Evolutionary conservation across 2,113 vertebrate genomes (phyloP).

Genomic region (Dromiciops gliroides): DNA sequence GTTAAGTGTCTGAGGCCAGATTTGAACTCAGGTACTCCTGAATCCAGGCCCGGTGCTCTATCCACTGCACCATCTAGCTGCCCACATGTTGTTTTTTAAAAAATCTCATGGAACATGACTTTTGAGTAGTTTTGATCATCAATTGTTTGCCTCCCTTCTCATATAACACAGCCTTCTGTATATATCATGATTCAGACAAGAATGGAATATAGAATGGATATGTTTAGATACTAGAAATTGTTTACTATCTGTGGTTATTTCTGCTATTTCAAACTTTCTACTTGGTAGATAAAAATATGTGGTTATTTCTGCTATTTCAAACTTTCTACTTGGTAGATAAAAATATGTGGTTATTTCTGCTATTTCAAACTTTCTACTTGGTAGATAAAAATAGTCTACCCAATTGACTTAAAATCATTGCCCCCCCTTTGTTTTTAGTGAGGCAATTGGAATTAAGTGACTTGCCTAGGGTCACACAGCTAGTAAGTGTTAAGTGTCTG

Average conservation of each 20-base stretch:
- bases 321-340: constrained; percentile 23
- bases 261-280: constrained; percentile 29
- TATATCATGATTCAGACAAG: constrained; percentile 38
- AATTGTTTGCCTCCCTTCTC: constrained; percentile 17
- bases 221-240: neutral
- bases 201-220: neutral
- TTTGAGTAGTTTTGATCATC: neutral
- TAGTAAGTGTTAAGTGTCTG: too few relatives aligned
- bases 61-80: too few relatives aligned
- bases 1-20: too few relatives aligned
- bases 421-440: too few relatives aligned
- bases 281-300: neutral
- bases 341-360: neutral
- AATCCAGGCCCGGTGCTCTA: too few relatives aligned
- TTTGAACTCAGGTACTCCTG: too few relatives aligned
- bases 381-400: neutral
- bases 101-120: neutral
- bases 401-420: neutral
- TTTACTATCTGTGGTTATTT: constrained; percentile 23
- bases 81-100: too few relatives aligned
- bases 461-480: too few relatives aligned
- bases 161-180: constrained; percentile 24
- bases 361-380: constrained; percentile 35
- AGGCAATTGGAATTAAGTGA: too few relatives aligned
- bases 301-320: neutral